Conservation (phyloP, 1,140 invertebrate species). For the Andricus grossulariae region DNA sequence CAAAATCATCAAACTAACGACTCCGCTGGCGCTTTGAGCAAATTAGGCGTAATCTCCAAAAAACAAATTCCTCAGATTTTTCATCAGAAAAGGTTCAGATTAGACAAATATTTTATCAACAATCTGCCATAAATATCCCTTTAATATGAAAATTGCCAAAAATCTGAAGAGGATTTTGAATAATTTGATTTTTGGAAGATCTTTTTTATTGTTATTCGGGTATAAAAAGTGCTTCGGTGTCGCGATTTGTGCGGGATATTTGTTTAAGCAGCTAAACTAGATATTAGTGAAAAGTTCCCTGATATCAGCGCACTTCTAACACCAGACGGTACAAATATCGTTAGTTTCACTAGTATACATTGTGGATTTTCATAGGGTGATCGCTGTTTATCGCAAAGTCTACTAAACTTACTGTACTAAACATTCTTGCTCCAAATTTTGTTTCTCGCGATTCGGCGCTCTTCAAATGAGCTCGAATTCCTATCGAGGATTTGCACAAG, state of each 20-base stretch:
- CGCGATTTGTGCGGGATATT: conserved; percentile 6
- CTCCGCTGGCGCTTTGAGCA: not conserved
- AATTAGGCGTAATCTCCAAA: not conserved
- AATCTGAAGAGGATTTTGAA: not conserved
- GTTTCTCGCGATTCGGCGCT: conserved; percentile 37
- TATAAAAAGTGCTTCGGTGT: conserved; percentile 14
- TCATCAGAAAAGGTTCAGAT: not conserved
- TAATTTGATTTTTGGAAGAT: conserved; percentile 6
- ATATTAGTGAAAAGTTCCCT: conserved; percentile 60
- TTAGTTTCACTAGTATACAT: conserved; percentile 70
- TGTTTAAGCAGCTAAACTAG: not conserved
- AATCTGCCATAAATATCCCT: not conserved
- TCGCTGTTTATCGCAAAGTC: conserved; percentile 61
- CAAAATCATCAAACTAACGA: no score
- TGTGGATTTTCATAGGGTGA: conserved; percentile 60
- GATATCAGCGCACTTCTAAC: conserved; percentile 70
- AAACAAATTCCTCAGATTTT: not conserved
- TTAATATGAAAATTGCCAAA: not conserved
- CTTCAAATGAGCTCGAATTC: conserved; percentile 42
- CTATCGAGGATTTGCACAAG: conserved; percentile 37
- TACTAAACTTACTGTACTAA: conserved; percentile 69
- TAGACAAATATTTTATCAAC: not conserved
- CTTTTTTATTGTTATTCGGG: conserved; percentile 30
- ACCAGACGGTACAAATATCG: conserved; percentile 70
- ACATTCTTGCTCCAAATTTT: conserved; percentile 50